Evolutionary conservation across 2,113 vertebrate genomes (phyloP).

Genomic region (Heptranchias perlo): DNA sequence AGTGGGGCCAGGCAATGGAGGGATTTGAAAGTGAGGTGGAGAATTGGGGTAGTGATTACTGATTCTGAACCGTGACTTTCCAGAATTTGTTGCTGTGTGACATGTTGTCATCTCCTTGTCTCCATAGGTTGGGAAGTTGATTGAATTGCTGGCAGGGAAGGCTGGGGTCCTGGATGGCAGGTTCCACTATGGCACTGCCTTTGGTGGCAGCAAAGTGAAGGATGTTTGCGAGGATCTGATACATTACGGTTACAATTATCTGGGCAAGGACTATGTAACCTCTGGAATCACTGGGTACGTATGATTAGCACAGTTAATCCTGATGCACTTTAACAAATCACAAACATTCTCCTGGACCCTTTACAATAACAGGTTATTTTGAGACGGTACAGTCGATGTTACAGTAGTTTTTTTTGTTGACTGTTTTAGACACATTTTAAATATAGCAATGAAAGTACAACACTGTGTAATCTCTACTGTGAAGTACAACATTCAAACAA

Average conservation of each 20-base stretch:
- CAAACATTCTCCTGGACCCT: neutral
- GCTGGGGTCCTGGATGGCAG: slow-evolving; percentile 85
- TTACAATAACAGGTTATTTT: neutral
- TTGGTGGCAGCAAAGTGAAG: slow-evolving; percentile 96
- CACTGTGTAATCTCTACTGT: neutral
- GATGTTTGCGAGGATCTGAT: slow-evolving; percentile 97
- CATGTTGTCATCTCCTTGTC: slow-evolving; percentile 39
- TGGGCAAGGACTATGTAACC: slow-evolving; percentile 95
- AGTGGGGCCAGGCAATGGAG: neutral
- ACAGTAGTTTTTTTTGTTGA: neutral
- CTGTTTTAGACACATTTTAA: too few relatives aligned
- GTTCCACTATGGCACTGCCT: slow-evolving; percentile 95
- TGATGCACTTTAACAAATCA: neutral
- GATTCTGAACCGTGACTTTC: neutral
- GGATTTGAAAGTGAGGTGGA: neutral
- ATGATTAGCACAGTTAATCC: neutral
- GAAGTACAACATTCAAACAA: neutral
- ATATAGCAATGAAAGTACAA: neutral
- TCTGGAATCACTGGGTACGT: slow-evolving; percentile 96
- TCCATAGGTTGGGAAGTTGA: slow-evolving; percentile 87
- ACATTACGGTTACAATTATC: slow-evolving; percentile 92
- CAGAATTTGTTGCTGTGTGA: neutral
- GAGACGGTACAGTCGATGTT: neutral
- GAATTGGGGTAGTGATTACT: neutral
- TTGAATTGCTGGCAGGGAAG: slow-evolving; percentile 91